Evolutionary conservation across 2,888 invertebrate genomes (phyloP), one percentile per base, ranked within the genome.

Genomic region (Thymelicus acteon): DNA sequence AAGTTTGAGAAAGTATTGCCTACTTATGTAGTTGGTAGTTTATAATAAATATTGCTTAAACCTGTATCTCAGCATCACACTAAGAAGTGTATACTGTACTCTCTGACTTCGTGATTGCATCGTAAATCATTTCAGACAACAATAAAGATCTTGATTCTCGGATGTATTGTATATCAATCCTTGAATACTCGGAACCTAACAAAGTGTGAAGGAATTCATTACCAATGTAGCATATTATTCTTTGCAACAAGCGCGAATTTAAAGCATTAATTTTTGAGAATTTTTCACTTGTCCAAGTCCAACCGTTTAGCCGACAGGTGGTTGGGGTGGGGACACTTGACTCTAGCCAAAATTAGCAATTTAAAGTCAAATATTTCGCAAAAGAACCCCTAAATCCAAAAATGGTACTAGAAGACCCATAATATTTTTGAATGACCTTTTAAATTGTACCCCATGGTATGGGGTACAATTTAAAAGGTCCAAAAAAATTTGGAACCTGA

Each of bases 91-190:
- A 44, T 7, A 44, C 39, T 54, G 44, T 63, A 24, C 48, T 63
- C 63, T 69, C 48, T 63, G 48, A 58, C 19, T 62, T 39, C n/a
- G 7, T 52, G 48, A 69, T 58, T 47, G 37, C 69, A 39, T 69
- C 69, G 58, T 69, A 58, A 69, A 69, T 69, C 63, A 69, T 54
- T 54, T 63, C 63, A 63, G 62, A 69, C 69, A 63, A 57, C 69
- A 63, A 69, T 57, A 62, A 69, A 48, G 57, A 62, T 54, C 13
- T 44, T 24, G n/a, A 54, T 40, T 54, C 3, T 39, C 15, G 15
- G 57, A 57, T 63, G 61, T 58, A 57, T 57, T 63, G 69, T 54
- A 39, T 13, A 47, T 63, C 69, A 63, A 63, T 63, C 57, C 13
- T 40, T 63, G 57, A 40, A 63, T 48, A 63, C 48, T 24, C 48